Evolutionary conservation across 2,888 invertebrate genomes (phyloP), one percentile per base, ranked within the genome.

Genomic region (Gortyna flavago): DNA sequence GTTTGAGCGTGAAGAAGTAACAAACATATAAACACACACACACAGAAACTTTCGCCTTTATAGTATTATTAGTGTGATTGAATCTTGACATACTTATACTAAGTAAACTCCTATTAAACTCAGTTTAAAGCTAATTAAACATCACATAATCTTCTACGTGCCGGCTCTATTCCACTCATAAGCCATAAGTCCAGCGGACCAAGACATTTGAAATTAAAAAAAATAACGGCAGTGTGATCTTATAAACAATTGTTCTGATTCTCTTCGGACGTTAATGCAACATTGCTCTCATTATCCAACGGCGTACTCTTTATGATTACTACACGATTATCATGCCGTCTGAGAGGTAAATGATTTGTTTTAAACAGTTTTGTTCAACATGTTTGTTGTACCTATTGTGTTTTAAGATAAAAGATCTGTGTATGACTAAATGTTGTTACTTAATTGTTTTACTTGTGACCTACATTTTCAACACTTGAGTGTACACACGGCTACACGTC

Each of bases 161-260:
- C 88, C 91, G 71, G 68, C 80, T 93, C 92, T 93, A 88, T 48
- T 77, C 64, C 59, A 67, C 86, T 73, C 51, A 59, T 88, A 81
- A 80, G 75, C 88, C 85, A 77, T 77, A 73, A 65, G 87, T 84
- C 85, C 92, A 92, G 84, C 93, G 87, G 91, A 94, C 90, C 93
- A 93, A 91, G 91, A 92, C 92, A 93, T 92, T 93, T 93, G 92
- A 93, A 94, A 95, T 94, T 94, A 94, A 94, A 95, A 94, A 94
- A 94, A 93, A 91, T 94, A 94, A 94, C 94, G 93, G 94, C 90
- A 85, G 89, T 89, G 91, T 90, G 92, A 92, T 93, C 90, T 93
- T 93, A 90, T 91, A 92, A 93, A 93, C 94, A 93, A 94, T 94
- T 93, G 94, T 83, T 85, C 88, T 70, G 72, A 87, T 87, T 87